phyloP scores from a whole-genome alignment of 2,888 invertebrate genomes.

The Rotaria macrura region DNA sequence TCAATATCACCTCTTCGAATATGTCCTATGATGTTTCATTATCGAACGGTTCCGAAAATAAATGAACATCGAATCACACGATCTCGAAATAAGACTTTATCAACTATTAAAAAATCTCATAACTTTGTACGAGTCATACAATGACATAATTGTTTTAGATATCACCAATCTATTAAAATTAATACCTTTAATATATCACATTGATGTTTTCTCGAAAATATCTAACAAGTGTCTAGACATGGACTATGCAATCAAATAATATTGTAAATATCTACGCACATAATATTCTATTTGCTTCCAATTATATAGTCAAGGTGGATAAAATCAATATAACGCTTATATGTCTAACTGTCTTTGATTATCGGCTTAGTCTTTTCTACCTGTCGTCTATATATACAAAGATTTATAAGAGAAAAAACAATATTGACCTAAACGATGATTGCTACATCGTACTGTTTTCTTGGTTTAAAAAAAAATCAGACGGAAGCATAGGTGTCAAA shows the following conservation, averaged over 20 bases:
- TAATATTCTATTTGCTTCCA: background rate
- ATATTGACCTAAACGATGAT: constrained; percentile 1
- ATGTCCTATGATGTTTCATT: no score
- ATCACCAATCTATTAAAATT: no score
- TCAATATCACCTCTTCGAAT: no score
- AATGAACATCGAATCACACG: no score
- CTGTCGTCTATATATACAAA: background rate
- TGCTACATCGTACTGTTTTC: background rate
- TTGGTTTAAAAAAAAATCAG: background rate
- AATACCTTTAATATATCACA: no score
- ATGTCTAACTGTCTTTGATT: background rate
- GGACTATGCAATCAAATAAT: background rate
- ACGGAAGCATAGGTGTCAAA: background rate
- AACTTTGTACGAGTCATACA: no score
- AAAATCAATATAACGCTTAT: background rate
- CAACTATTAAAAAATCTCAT: no score
- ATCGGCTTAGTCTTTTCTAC: background rate
- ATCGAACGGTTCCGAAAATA: no score
- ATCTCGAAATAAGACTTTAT: no score
- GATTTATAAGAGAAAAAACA: background rate
- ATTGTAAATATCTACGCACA: background rate
- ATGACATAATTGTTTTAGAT: no score
- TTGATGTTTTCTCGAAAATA: no score
- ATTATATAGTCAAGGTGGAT: background rate
- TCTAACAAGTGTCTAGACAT: background rate